These are phyloP conservation scores for Psilopsiagon aymara DNA, from an alignment of 2,113 vertebrate species.

Conservation along the genomic window DNA sequence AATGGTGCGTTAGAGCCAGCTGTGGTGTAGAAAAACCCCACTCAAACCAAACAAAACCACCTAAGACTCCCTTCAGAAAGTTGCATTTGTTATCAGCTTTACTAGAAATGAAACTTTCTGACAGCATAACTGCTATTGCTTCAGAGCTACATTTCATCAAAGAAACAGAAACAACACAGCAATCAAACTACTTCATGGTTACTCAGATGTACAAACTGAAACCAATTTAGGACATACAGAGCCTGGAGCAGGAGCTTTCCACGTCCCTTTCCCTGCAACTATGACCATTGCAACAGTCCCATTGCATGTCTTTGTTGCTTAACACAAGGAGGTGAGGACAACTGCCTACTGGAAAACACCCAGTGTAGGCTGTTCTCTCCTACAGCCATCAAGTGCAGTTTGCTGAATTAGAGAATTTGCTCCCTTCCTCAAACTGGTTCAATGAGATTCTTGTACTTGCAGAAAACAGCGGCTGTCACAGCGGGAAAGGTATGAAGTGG, in stretches of 20 bases:
- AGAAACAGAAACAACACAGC: not conserved
- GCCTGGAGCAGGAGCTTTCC: not conserved
- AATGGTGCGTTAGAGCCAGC: not conserved
- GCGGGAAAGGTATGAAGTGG: not conserved
- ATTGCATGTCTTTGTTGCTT: not conserved
- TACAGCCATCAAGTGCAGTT: not conserved
- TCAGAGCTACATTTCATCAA: not conserved
- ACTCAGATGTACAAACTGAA: not conserved
- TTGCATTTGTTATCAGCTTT: not conserved
- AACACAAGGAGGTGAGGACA: no score
- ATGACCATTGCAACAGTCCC: not conserved
- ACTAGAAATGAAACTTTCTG: not conserved
- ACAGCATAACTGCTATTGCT: not conserved
- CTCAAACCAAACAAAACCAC: not conserved
- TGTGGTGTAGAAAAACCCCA: not conserved
- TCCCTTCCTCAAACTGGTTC: not conserved
- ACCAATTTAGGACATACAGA: not conserved
- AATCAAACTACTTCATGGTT: not conserved
- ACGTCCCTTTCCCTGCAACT: not conserved
- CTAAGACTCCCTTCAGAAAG: not conserved
- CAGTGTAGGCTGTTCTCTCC: fast-evolving
- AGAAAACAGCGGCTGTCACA: not conserved
- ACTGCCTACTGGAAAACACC: not conserved
- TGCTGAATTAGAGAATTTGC: not conserved
- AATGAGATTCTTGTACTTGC: not conserved